phyloP scores from a whole-genome alignment of 30 jellyfish, hydroid and myxozoan genomes.

The Cassiopea andromeda region DNA sequence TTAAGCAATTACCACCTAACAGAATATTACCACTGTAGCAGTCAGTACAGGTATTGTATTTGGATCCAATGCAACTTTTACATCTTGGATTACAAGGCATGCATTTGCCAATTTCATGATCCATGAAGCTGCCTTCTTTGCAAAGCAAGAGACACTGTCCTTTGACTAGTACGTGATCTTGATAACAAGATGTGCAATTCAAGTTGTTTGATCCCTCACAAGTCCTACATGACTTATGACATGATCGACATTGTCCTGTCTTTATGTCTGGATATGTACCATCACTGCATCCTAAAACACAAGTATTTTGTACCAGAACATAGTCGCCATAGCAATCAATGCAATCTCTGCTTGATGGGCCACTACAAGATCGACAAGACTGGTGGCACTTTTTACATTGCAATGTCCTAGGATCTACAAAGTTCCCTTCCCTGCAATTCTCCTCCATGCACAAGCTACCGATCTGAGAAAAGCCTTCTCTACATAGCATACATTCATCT shows the following conservation, averaged over 20 bases:
- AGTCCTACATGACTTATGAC: conserved; percentile 81
- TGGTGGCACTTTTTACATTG: conserved; percentile 84
- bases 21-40: conserved; percentile 68
- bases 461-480: conserved; percentile 33
- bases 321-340: conserved; percentile 71
- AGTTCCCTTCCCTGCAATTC: conserved; percentile 62
- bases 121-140: conserved; percentile 59
- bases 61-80: conserved; percentile 87
- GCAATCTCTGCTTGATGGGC: conserved; percentile 77
- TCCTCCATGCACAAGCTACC: conserved; percentile 44
- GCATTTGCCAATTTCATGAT: conserved; percentile 65
- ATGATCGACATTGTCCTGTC: conserved; percentile 63
- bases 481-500: conserved; percentile 78
- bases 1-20: conserved; percentile 45
- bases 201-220: conserved; percentile 57
- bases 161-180: conserved; percentile 44
- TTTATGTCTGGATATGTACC: conserved; percentile 58
- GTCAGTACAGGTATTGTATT: conserved; percentile 66
- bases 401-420: conserved; percentile 15
- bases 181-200: conserved; percentile 58
- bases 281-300: conserved; percentile 56
- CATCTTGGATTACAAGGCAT: conserved; percentile 81
- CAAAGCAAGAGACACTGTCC: conserved; percentile 57
- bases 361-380: conserved; percentile 85
- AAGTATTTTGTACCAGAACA: conserved; percentile 30